A percentile compares a stretch with the other conserved stretches of the same genome.
Evolutionary conservation across 2,113 vertebrate species (phyloP).

Genomic region (Pangasianodon hypophthalmus): DNA sequence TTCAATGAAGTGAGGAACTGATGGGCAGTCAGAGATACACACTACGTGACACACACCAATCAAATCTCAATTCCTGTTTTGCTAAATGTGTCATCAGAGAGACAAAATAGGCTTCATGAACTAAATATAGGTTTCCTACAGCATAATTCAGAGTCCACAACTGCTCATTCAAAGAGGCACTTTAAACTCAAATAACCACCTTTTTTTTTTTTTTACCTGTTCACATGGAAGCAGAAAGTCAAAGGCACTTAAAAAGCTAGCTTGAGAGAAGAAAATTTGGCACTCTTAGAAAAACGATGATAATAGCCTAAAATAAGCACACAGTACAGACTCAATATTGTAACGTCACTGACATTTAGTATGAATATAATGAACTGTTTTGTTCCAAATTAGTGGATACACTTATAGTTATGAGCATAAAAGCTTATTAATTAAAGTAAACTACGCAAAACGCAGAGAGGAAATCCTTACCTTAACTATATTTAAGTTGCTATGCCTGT

Average conservation of each 20-base stretch:
- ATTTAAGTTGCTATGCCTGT: background rate
- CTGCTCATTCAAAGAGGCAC: background rate
- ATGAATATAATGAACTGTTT: background rate
- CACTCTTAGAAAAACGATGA: background rate
- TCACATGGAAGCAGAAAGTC: constrained; percentile 6
- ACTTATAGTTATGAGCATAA: background rate
- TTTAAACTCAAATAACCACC: constrained; percentile 41
- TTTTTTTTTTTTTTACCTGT: constrained; percentile 26
- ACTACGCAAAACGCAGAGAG: background rate
- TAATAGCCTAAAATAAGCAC: background rate
- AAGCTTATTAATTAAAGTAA: background rate
- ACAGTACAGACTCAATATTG: background rate
- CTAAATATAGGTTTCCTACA: background rate
- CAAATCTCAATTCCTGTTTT: background rate
- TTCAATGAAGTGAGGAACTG: constrained; percentile 4
- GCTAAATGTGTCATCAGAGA: background rate
- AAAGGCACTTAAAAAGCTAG: constrained; percentile 32
- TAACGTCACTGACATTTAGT: background rate
- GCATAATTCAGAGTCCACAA: background rate
- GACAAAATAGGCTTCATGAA: background rate
- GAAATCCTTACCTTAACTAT: background rate
- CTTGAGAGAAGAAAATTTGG: background rate
- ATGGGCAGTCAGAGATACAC: background rate
- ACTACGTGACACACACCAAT: constrained; percentile 11
- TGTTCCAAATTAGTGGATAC: background rate